Percentiles rank a stretch among this genome's conserved stretches.
Conservation (phyloP, 2,113 vertebrate genomes). For the Oxygymnocypris stewartii region DNA sequence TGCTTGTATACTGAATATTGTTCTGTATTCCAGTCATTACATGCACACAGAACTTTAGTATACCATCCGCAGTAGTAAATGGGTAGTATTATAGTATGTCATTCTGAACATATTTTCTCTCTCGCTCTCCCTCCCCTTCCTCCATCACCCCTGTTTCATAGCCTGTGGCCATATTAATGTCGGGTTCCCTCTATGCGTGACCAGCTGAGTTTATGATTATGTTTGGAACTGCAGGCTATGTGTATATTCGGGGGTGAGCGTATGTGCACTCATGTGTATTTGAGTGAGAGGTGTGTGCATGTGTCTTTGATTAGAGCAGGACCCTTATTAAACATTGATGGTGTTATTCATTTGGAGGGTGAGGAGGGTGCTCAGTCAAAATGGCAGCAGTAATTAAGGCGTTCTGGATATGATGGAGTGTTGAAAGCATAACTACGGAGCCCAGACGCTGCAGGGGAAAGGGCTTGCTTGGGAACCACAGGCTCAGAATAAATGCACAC, state of each 20-base stretch:
- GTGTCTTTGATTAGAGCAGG: conserved; percentile 66
- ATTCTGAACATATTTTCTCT: not conserved
- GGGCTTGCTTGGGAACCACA: conserved; percentile 25
- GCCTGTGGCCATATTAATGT: conserved; percentile 29
- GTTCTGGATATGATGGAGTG: conserved; percentile 83
- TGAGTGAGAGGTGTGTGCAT: conserved; percentile 67
- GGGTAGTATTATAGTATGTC: not conserved
- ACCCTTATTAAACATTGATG: conserved; percentile 87
- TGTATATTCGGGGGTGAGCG: conserved; percentile 57
- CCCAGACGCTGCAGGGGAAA: conserved; percentile 38
- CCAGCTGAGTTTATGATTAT: conserved; percentile 44
- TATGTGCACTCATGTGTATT: conserved; percentile 20
- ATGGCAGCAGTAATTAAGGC: conserved; percentile 93
- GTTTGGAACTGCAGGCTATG: conserved; percentile 69
- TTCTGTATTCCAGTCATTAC: not conserved
- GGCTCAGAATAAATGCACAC: not conserved
- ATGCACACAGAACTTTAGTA: not conserved
- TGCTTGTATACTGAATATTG: not conserved
- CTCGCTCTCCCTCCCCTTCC: not conserved
- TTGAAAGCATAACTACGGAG: conserved; percentile 79
- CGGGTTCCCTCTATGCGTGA: conserved; percentile 21
- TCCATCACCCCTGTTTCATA: not conserved
- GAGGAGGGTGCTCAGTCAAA: conserved; percentile 84
- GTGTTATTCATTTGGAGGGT: conserved; percentile 82
- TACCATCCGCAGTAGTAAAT: not conserved